Conservation (phyloP, 2,888 invertebrate genomes). For the Nomada ferruginata region DNA sequence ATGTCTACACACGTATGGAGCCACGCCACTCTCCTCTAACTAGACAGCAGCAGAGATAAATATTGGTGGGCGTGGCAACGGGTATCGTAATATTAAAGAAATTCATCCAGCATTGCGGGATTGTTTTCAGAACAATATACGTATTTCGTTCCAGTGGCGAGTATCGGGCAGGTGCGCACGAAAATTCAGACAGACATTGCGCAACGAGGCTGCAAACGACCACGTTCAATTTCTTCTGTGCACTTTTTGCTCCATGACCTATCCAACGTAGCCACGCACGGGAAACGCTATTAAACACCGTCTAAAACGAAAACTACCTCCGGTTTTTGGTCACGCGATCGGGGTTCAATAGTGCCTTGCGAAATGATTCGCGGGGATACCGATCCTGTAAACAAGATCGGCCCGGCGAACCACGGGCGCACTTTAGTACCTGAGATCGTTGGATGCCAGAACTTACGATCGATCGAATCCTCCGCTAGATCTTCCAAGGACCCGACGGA, state of each 20-base stretch:
- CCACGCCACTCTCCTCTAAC: too few relatives aligned
- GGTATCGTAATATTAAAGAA: too few relatives aligned
- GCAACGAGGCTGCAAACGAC: constrained; percentile 12
- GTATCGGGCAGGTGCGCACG: neutral
- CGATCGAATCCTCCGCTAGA: neutral
- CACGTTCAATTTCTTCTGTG: constrained; percentile 3
- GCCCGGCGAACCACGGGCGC: neutral
- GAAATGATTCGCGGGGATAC: constrained; percentile 27
- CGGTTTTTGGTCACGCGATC: constrained; percentile 38
- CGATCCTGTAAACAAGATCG: constrained; percentile 15
- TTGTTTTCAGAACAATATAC: neutral
- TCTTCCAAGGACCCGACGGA: neutral
- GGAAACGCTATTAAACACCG: constrained; percentile 20
- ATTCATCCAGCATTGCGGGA: neutral
- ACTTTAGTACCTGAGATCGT: neutral
- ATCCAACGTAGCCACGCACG: constrained; percentile 4
- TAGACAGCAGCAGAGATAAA: too few relatives aligned
- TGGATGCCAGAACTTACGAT: too few relatives aligned
- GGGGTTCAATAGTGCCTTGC: constrained; percentile 31
- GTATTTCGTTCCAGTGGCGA: neutral
- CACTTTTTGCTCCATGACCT: neutral
- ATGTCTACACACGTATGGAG: too few relatives aligned
- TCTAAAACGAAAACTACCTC: constrained; percentile 19
- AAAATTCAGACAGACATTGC: constrained; percentile 1
- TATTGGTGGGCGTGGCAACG: too few relatives aligned